Conservation (phyloP, 1,140 invertebrate species). For the Sogatella furcifera region DNA sequence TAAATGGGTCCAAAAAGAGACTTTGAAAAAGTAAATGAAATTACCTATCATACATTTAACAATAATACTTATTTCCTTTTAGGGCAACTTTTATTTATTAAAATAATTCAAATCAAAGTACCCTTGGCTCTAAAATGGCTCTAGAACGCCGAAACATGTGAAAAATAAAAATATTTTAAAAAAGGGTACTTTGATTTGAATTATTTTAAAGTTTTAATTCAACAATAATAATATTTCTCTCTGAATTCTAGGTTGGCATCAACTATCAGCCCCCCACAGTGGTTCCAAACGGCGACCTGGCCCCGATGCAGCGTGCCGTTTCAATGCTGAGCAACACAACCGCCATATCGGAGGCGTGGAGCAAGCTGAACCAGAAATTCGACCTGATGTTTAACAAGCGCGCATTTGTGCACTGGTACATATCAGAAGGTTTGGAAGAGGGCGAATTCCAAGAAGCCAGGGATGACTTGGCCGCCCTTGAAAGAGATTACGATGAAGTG, state of each 20-base stretch:
- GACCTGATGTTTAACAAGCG: slow-evolving; percentile 72
- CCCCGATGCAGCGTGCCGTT: background rate
- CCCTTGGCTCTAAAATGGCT: no score
- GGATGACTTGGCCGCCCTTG: slow-evolving; percentile 60
- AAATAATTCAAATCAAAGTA: no score
- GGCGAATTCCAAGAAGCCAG: slow-evolving; percentile 65
- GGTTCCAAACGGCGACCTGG: slow-evolving; percentile 17
- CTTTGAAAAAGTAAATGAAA: no score
- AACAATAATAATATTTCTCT: background rate
- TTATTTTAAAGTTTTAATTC: no score
- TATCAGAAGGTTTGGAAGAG: slow-evolving; percentile 66
- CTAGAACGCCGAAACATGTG: no score
- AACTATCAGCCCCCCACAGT: background rate
- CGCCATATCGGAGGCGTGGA: slow-evolving; percentile 30
- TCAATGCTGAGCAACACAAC: slow-evolving; percentile 2
- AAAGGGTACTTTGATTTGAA: no score
- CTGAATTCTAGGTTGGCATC: slow-evolving; percentile 3
- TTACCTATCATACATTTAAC: no score
- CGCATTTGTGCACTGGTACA: slow-evolving; percentile 68
- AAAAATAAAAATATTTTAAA: no score
- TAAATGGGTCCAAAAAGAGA: no score
- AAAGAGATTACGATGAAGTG: slow-evolving; percentile 55
- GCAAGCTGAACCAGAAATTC: slow-evolving; percentile 64
- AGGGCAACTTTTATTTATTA: no score
- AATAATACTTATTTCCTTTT: no score